Conservation (phyloP, 2,888 invertebrate species). For the Diachrysia chrysitis region DNA sequence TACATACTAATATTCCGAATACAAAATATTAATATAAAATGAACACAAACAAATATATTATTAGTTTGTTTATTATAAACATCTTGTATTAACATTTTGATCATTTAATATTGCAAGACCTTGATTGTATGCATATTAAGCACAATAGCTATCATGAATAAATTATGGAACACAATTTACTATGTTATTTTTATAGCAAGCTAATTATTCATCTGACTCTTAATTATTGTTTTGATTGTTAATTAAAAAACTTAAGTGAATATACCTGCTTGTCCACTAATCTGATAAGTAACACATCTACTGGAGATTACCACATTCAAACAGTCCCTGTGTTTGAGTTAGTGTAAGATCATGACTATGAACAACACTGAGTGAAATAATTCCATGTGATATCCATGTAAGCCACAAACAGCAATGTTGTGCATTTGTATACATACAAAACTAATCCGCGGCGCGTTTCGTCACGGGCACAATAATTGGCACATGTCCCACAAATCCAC, state of each 20-base stretch:
- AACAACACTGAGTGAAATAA: conserved; percentile 32
- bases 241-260: conserved; percentile 29
- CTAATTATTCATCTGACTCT: conserved; percentile 15
- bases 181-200: conserved; percentile 28
- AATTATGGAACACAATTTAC: conserved; percentile 35
- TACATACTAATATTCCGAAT: not conserved
- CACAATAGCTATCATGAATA: conserved; percentile 52
- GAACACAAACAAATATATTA: not conserved
- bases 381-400: conserved; percentile 63
- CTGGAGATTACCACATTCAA: conserved; percentile 39
- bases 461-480: conserved; percentile 86
- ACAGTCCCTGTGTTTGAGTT: conserved; percentile 20
- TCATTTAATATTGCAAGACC: conserved; percentile 33
- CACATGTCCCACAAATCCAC: conserved; percentile 87
- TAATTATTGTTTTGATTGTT: conserved; percentile 27
- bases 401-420: conserved; percentile 68
- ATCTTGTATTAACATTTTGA: not conserved
- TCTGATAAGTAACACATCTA: conserved; percentile 44
- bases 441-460: conserved; percentile 75
- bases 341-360: conserved; percentile 26
- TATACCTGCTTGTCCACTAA: conserved; percentile 51
- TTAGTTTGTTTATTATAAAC: conserved; percentile 2
- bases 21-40: not conserved
- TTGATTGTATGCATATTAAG: conserved; percentile 42
- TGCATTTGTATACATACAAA: conserved; percentile 83